Conservation (phyloP, 2,888 invertebrate species). For the Epinotia bilunana region DNA sequence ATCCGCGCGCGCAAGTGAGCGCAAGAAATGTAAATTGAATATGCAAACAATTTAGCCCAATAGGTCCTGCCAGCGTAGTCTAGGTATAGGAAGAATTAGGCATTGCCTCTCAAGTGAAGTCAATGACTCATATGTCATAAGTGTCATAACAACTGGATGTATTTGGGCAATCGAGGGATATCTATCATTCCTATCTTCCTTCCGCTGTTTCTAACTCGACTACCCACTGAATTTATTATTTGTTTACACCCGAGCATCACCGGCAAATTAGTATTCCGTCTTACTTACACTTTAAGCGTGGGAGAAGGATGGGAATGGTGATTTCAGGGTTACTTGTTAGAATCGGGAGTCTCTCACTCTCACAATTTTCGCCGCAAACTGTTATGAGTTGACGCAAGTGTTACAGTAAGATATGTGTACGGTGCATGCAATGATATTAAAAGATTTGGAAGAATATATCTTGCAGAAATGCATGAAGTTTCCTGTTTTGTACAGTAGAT, state of each 20-base stretch:
- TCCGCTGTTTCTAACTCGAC: constrained; percentile 33
- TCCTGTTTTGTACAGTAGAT: background rate
- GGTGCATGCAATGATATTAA: constrained; percentile 34
- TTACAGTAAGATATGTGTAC: constrained; percentile 36
- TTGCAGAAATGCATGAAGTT: background rate
- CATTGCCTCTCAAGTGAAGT: background rate
- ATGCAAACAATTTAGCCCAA: too few relatives aligned
- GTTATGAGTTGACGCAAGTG: constrained; percentile 37
- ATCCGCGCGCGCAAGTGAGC: too few relatives aligned
- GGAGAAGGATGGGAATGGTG: background rate
- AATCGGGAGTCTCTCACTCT: background rate
- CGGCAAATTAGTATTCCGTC: constrained; percentile 1
- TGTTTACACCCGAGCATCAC: constrained; percentile 22
- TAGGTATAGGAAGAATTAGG: background rate
- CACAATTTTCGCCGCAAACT: constrained; percentile 16
- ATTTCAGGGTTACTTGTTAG: background rate
- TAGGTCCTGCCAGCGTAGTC: too few relatives aligned
- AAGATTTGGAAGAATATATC: constrained; percentile 10
- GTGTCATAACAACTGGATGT: constrained; percentile 28
- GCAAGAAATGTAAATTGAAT: too few relatives aligned
- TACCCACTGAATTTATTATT: constrained; percentile 40
- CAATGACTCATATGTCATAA: constrained; percentile 30
- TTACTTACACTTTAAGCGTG: background rate
- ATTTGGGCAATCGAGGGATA: constrained; percentile 29
- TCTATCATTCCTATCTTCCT: constrained; percentile 43